Evolutionary conservation across 2,888 invertebrate species (phyloP), one percentile per base, ranked within the genome.

Genomic region (Cactoblastis cactorum): DNA sequence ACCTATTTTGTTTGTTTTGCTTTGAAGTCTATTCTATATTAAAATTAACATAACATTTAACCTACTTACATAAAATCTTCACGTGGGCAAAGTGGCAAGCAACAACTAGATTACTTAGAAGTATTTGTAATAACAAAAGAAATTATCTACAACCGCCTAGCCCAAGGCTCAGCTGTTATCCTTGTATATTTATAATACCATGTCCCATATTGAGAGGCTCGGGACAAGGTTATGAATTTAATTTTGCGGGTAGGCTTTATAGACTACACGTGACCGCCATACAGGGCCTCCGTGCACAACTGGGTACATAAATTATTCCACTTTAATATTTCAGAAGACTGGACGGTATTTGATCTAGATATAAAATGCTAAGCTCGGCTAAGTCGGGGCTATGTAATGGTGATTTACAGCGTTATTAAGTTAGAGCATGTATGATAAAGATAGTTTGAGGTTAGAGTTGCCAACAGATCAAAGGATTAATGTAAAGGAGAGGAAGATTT

Each of bases 201-300:
- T 46, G 35, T 14, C 37, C 47, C 37, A 17, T 37, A 48, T 37
- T 37, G 47, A 35, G 47, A 6, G 22, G 14, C 22, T 2, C 19
- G 24, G 37, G 47, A 37, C 47, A n/a, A 53, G 65, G 60, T 70
- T 63, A 69, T 72, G 71, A 74, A 74, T 74, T 74, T 74, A 74
- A 74, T 74, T 74, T 71, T 57, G 65, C 58, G 45, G 38, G 55
- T 56, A 57, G 61, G 67, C 65, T 74, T 69, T 73, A 74, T 65
- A 64, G 61, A 57, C 55, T 48, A 52, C 56, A 69, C 74, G 73
- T 73, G 68, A 62, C 68, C 55, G 47, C 57, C 67, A 65, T 72
- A 64, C 63, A 15, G 22, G 6, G 35, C 37, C 9, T 2, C 11
- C 22, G 3, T 15, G 15, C 28, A 45, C 45, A 37, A 28, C 37